Percentiles rank a stretch among this genome's conserved stretches.
These are phyloP conservation scores for Drosophila meridiana DNA, from an alignment of 2,888 invertebrate species.

Conservation along the genomic window DNA sequence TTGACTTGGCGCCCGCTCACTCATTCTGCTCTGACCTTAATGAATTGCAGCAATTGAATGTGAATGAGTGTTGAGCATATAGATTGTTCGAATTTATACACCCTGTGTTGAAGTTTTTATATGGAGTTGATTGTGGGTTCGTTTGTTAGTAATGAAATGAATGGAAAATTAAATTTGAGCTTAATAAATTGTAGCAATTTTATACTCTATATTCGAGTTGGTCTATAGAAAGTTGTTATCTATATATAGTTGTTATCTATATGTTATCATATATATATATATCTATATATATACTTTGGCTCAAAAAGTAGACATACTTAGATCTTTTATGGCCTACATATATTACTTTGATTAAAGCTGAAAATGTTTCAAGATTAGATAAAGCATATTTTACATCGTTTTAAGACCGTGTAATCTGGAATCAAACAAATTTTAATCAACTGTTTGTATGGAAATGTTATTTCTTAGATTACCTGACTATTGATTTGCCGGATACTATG, in stretches of 20 bases:
- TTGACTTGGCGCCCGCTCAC: background rate
- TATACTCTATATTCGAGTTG: background rate
- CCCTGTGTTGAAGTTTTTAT: background rate
- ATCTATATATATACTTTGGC: too few relatives aligned
- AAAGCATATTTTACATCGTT: background rate
- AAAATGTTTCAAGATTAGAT: background rate
- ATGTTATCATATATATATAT: too few relatives aligned
- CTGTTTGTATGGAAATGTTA: background rate
- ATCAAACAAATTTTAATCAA: background rate
- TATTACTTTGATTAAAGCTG: background rate
- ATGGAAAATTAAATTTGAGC: background rate
- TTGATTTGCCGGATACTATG: too few relatives aligned
- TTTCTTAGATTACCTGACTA: too few relatives aligned
- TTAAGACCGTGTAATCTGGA: too few relatives aligned
- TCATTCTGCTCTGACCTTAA: background rate
- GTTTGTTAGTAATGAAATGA: background rate
- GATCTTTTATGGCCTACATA: background rate
- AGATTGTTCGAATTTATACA: background rate
- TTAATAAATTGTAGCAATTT: background rate
- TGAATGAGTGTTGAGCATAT: slow-evolving; percentile 6
- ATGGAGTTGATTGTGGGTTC: background rate
- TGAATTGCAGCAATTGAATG: slow-evolving; percentile 28
- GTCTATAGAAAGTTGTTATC: background rate
- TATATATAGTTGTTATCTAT: background rate
- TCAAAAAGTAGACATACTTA: too few relatives aligned